Conservation (phyloP, 2,888 invertebrate genomes). For the Deladenus siricidicola region DNA sequence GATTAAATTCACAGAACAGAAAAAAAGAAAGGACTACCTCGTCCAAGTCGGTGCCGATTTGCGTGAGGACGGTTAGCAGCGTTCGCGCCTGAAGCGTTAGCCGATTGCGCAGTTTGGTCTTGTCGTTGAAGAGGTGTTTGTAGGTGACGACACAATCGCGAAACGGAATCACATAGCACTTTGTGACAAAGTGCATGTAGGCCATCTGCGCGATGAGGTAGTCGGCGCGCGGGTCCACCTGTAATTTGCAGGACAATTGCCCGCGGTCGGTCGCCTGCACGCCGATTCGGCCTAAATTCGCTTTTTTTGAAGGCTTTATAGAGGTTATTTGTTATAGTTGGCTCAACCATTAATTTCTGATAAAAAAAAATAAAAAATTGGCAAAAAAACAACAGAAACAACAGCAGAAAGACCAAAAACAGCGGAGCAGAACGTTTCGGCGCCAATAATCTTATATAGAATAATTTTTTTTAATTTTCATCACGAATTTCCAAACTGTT, state of each 20-base stretch:
- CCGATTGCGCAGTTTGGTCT: not conserved
- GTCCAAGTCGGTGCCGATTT: not conserved
- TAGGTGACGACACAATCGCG: constrained; percentile 1
- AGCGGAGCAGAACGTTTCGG: too few species aligned
- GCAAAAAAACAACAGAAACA: too few species aligned
- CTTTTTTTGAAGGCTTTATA: too few species aligned
- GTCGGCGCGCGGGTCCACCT: constrained; percentile 1
- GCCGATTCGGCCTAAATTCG: too few species aligned
- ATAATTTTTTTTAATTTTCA: too few species aligned
- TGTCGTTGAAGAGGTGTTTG: constrained; percentile 2
- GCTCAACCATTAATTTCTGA: too few species aligned
- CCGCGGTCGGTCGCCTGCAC: too few species aligned
- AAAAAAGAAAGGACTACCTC: not conserved
- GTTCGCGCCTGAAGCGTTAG: not conserved
- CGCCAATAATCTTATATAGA: too few species aligned
- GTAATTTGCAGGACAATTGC: constrained; percentile 2
- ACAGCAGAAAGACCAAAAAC: too few species aligned
- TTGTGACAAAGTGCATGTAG: not conserved
- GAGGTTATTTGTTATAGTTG: too few species aligned
- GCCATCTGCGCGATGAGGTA: not conserved
- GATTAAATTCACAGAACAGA: not conserved
- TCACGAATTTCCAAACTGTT: too few species aligned
- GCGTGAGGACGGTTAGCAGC: not conserved
- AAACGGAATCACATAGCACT: constrained; percentile 2
- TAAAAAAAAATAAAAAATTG: too few species aligned